Evolutionary conservation across 2,888 invertebrate genomes (phyloP), one percentile per base, ranked within the genome.

Genomic region (Chalcis sispes): DNA sequence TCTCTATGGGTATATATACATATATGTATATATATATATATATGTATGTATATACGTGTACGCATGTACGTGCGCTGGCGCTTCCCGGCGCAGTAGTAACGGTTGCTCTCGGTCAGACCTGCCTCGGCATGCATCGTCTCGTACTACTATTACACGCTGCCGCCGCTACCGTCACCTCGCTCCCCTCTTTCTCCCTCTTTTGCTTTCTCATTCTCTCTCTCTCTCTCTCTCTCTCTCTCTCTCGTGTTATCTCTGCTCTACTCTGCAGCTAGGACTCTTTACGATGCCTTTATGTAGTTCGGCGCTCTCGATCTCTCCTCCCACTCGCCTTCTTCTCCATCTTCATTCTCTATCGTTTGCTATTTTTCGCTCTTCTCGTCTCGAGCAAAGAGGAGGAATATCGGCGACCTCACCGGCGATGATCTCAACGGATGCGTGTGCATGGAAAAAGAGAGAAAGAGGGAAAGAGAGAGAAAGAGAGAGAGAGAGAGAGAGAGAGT

Each of bases 61-160:
- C n/a, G n/a, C n/a, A n/a, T n/a, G n/a, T n/a, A n/a, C n/a, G n/a
- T 29, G 15, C 8, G 10, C 20, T 20, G 27, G 27, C 15, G 29
- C 5, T 1, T 18, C 25, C 20, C 42, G 42, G 48, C 10, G 42
- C 66, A 66, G 59, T 52, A 48, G 59, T 65, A 72, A 48, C 65
- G 48, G 72, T 56, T 32, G 64, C 72, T 62, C 67, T 56, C 46
- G 67, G 67, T 46, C 67, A 67, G 75, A 79, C 78, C 76, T 77
- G 78, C 79, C 79, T 72, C 67, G 72, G 74, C 71, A 71, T 77
- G 70, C 73, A 78, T 77, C 66, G 72, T 71, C 66, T 75, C 74
- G 77, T 65, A 65, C 62, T 70, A 62, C 71, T 71, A 15, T 5
- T 58, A 32, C 23, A n/a, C 15, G 20, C 3, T 20, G 20, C 50